These are phyloP conservation scores for Torymus auratus DNA, from an alignment of 2,888 invertebrate genomes.

Conservation along the genomic window DNA sequence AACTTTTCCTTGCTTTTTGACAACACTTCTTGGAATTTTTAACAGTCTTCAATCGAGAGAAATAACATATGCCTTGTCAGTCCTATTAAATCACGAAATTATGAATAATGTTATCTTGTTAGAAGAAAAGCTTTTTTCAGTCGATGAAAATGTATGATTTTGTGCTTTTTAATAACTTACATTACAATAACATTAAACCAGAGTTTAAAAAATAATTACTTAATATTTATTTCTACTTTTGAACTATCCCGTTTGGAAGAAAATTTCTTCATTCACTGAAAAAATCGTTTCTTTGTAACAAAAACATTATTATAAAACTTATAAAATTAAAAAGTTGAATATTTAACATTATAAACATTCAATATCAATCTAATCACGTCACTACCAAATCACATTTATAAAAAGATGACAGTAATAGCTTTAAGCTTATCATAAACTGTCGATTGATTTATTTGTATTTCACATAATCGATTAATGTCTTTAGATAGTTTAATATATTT, in stretches of 20 bases:
- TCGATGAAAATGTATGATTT: slow-evolving; percentile 15
- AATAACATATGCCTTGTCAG: slow-evolving; percentile 47
- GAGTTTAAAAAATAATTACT: slow-evolving; percentile 1
- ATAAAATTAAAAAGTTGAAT: slow-evolving; percentile 32
- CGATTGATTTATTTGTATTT: slow-evolving; percentile 21
- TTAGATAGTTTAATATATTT: not conserved
- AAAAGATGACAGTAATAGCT: slow-evolving; percentile 42
- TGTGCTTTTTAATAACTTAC: slow-evolving; percentile 20
- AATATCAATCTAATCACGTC: slow-evolving; percentile 39
- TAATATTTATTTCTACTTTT: slow-evolving; percentile 9
- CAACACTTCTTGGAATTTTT: slow-evolving; percentile 27
- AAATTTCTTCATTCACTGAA: not conserved
- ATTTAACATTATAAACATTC: slow-evolving; percentile 38
- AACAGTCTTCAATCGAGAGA: slow-evolving; percentile 49
- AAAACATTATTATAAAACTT: slow-evolving; percentile 39
- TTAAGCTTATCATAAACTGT: slow-evolving; percentile 34
- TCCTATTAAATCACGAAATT: slow-evolving; percentile 21
- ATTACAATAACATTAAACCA: slow-evolving; percentile 7
- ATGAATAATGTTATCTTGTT: slow-evolving; percentile 21
- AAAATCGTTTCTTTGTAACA: slow-evolving; percentile 38
- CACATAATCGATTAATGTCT: slow-evolving; percentile 5
- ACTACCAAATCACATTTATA: slow-evolving; percentile 34
- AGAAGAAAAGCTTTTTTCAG: slow-evolving; percentile 30
- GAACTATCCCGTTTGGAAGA: slow-evolving; percentile 13
- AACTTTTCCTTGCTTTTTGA: slow-evolving; percentile 23